Conservation (phyloP, 2,888 invertebrate species). For the Mylabris sibirica region DNA sequence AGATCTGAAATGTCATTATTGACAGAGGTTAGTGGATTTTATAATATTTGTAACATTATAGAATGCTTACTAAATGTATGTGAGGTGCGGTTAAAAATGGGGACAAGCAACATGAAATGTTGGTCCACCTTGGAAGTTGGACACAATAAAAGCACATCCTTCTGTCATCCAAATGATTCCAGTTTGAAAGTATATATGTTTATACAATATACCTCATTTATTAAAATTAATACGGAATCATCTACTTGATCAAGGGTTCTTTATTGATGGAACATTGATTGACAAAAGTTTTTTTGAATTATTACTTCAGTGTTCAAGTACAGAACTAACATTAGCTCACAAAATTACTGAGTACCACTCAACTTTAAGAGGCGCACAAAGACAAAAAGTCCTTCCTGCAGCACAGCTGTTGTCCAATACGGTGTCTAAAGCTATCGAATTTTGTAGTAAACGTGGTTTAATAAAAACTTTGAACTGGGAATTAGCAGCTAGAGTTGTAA, state of each 20-base stretch:
- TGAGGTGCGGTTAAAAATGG: no score
- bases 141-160: not conserved
- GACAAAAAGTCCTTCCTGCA: constrained; percentile 31
- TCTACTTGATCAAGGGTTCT: constrained; percentile 17
- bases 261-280: not conserved
- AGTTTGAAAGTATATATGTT: not conserved
- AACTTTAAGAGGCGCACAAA: constrained; percentile 32
- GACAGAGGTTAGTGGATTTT: no score
- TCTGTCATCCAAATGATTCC: no score
- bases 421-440: constrained; percentile 29
- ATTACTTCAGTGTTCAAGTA: constrained; percentile 16
- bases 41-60: no score
- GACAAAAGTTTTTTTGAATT: constrained; percentile 13
- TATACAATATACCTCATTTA: constrained; percentile 16
- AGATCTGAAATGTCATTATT: no score
- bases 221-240: constrained; percentile 19
- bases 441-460: constrained; percentile 13
- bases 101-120: constrained; percentile 5
- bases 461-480: not conserved
- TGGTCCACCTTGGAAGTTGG: constrained; percentile 5
- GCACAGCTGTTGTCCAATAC: constrained; percentile 35
- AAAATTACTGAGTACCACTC: constrained; percentile 33
- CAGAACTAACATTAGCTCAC: constrained; percentile 37
- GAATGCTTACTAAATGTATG: no score
- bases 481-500: constrained; percentile 8